These are phyloP conservation scores for Blastobasis adustella DNA, from an alignment of 2,888 invertebrate species.

Conservation along the genomic window DNA sequence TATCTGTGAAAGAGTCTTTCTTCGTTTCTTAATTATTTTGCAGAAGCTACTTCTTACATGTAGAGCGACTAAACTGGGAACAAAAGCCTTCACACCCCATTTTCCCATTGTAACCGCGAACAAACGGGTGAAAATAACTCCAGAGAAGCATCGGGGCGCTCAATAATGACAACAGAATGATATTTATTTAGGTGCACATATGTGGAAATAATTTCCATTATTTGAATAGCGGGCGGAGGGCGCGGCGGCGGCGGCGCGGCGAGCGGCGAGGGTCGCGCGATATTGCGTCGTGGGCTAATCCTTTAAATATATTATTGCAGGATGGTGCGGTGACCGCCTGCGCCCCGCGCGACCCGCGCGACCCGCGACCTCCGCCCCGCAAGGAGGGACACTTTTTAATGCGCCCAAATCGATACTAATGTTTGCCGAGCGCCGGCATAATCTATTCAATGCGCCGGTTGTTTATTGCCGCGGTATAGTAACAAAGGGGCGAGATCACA, in stretches of 20 bases:
- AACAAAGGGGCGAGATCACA: neutral
- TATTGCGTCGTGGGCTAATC: conserved; percentile 71
- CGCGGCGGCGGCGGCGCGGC: conserved; percentile 23
- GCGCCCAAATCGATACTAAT: conserved; percentile 62
- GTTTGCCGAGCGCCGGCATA: conserved; percentile 29
- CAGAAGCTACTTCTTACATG: too few species aligned
- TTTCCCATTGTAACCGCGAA: conserved; percentile 43
- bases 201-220: conserved; percentile 74
- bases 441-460: conserved; percentile 25
- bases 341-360: conserved; percentile 20
- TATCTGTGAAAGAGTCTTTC: too few species aligned
- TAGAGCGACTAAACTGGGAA: neutral
- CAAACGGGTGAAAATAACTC: conserved; percentile 62
- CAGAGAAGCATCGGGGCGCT: conserved; percentile 40
- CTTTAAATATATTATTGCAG: conserved; percentile 74
- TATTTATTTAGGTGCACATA: conserved; percentile 73
- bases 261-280: conserved; percentile 59
- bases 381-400: conserved; percentile 58
- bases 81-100: conserved; percentile 1
- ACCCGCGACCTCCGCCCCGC: conserved; percentile 29
- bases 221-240: conserved; percentile 62
- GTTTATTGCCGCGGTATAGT: conserved; percentile 3
- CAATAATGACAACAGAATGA: conserved; percentile 66
- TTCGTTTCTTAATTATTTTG: too few species aligned
- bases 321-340: conserved; percentile 56